Evolutionary conservation across 2,888 invertebrate species (phyloP).

Genomic region (Germaria angustata): DNA sequence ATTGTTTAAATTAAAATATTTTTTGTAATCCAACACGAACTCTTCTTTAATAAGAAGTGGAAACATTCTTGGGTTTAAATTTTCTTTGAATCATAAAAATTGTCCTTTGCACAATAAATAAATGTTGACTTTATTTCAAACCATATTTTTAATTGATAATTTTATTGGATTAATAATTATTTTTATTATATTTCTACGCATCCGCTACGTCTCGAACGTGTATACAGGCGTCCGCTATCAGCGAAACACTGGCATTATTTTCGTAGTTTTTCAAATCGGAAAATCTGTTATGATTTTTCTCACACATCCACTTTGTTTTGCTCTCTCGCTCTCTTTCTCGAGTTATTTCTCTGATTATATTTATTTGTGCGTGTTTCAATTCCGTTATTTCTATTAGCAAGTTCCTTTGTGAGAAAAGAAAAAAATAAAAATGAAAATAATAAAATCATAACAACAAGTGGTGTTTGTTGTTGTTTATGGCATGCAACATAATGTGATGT

Average conservation of each 20-base stretch:
- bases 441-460: constrained; percentile 56
- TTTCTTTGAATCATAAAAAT: too few species aligned
- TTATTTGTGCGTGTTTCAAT: constrained; percentile 31
- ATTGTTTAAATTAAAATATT: too few species aligned
- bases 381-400: neutral
- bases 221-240: constrained; percentile 64
- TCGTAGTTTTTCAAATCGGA: constrained; percentile 60
- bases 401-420: neutral
- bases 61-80: too few species aligned
- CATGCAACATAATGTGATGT: neutral
- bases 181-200: too few species aligned
- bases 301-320: neutral
- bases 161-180: too few species aligned
- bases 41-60: too few species aligned
- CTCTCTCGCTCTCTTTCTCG: neutral
- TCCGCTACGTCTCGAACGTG: constrained; percentile 23
- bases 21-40: too few species aligned
- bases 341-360: neutral
- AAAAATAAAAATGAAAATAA: too few species aligned
- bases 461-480: constrained; percentile 6
- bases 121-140: too few species aligned
- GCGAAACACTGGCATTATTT: constrained; percentile 63
- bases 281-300: constrained; percentile 51
- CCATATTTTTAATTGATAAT: too few species aligned
- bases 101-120: too few species aligned